Evolutionary conservation across 1,140 invertebrate genomes (phyloP).

Genomic region (Episyrphus balteatus): DNA sequence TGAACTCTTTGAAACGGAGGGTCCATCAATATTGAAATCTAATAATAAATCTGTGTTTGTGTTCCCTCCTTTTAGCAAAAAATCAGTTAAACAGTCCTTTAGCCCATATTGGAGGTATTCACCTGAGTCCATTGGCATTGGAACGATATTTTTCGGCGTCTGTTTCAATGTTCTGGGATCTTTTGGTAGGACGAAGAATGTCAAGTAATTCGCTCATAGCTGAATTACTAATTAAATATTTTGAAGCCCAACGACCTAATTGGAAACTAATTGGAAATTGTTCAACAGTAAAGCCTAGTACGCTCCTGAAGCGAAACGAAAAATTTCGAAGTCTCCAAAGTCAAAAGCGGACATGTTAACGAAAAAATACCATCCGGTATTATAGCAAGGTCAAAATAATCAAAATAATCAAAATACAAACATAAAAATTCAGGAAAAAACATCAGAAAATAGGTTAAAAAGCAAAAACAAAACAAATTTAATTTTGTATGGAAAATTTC

Average conservation of each 20-base stretch:
- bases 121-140: not conserved
- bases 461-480: too few relatives aligned
- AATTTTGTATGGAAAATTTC: too few relatives aligned
- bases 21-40: slow-evolving; percentile 4
- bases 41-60: not conserved
- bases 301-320: too few relatives aligned
- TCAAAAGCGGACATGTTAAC: too few relatives aligned
- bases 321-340: too few relatives aligned
- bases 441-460: too few relatives aligned
- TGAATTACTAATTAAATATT: slow-evolving; percentile 1
- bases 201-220: slow-evolving; percentile 1
- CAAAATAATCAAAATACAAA: too few relatives aligned
- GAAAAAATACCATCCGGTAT: too few relatives aligned
- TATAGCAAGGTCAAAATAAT: too few relatives aligned
- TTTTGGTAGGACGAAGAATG: not conserved
- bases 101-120: slow-evolving; percentile 6
- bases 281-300: too few relatives aligned
- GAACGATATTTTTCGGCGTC: not conserved
- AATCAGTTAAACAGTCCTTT: slow-evolving; percentile 3
- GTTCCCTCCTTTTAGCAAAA: not conserved
- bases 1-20: slow-evolving; percentile 3
- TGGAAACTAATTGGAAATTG: too few relatives aligned
- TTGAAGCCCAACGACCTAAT: slow-evolving; percentile 1
- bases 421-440: too few relatives aligned
- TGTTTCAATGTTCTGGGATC: not conserved